Percentiles rank a stretch among this genome's conserved stretches.
phyloP scores from a whole-genome alignment of 30 jellyfish, hydroid and myxozoan species.

The Clytia hemisphaerica region DNA sequence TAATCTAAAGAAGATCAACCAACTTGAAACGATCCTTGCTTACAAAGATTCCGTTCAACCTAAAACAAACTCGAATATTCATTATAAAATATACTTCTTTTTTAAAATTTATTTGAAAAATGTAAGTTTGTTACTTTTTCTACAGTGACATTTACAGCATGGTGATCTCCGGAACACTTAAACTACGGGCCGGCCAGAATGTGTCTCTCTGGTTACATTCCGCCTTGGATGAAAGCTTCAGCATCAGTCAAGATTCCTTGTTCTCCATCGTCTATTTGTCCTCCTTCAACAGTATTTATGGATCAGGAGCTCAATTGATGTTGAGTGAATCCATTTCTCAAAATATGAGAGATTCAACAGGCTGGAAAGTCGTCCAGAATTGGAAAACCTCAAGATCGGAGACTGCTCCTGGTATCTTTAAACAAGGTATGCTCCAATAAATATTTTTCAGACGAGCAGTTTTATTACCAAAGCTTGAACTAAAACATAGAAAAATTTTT shows the following conservation, averaged over 20 bases:
- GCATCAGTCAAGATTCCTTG: slow-evolving; percentile 76
- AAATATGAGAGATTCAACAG: slow-evolving; percentile 41
- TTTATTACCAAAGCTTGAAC: no score
- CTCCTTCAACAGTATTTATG: slow-evolving; percentile 17
- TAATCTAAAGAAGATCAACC: no score
- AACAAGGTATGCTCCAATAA: slow-evolving; percentile 34
- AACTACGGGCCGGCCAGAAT: slow-evolving; percentile 46
- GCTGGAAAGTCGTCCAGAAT: slow-evolving; percentile 42
- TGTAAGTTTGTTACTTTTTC: not conserved
- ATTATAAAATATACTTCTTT: no score
- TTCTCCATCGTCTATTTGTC: slow-evolving; percentile 44
- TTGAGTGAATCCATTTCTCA: slow-evolving; percentile 48
- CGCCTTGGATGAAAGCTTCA: slow-evolving; percentile 49
- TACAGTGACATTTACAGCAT: slow-evolving; percentile 84
- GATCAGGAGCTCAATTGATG: slow-evolving; percentile 75
- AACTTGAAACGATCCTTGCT: no score
- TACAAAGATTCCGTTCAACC: no score
- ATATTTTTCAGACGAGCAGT: no score
- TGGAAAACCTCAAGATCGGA: slow-evolving; percentile 50
- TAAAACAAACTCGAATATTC: no score
- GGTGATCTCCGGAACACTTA: slow-evolving; percentile 65
- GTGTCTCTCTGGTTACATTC: slow-evolving; percentile 51
- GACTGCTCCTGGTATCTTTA: slow-evolving; percentile 57
- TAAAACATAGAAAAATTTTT: no score
- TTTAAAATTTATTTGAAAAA: no score